Evolutionary conservation across 2,113 vertebrate genomes (phyloP), one percentile per base, ranked within the genome.

Genomic region (Aphyosemion australe): DNA sequence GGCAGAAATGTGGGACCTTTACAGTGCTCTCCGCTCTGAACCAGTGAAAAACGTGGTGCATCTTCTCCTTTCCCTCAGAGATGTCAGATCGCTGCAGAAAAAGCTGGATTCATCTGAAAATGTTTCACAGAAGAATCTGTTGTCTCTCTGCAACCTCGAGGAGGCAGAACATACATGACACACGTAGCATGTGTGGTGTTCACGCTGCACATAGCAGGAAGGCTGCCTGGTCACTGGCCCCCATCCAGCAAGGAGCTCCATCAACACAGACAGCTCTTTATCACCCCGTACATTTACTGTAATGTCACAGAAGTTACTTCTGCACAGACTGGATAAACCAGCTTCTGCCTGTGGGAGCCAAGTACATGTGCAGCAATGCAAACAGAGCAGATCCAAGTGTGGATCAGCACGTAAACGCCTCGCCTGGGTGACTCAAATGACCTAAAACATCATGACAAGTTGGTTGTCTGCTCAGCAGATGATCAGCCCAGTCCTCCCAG

Each of bases 111-210:
- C 42, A 45, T 59, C 32, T 39, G 39, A 31, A 16, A 45, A 8
- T 6, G 12, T 54, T 64, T 77, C 60, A 76, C 6, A 26, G 46
- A 13, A 54, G 53, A 79, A 69, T 61, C 42, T 26, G 26, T 52
- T 54, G 56, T 20, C 32, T 42, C 45, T 11, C 50, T 56, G 50
- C 60, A 54, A 19, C 57, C 15, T 54, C 48, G 15, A 51, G 14
- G 16, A 59, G 16, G 37, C 32, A 42, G 1, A 69, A 34, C 31
- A 55, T 0, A 13, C 6, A 26, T 43, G 61, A 47, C 32, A 42
- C 12, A 15, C 65, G 50, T 19, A 12, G 26, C 46, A 48, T 47
- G 16, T 20, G 20, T 50, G 13, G 32, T 42, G 14, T 53, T 21
- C 21, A 19, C n/a, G 57, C 56, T 41, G 3, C 51, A 63, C 41